These are phyloP conservation scores for Dromiciops gliroides DNA, from an alignment of 2,113 vertebrate species.

Conservation along the genomic window DNA sequence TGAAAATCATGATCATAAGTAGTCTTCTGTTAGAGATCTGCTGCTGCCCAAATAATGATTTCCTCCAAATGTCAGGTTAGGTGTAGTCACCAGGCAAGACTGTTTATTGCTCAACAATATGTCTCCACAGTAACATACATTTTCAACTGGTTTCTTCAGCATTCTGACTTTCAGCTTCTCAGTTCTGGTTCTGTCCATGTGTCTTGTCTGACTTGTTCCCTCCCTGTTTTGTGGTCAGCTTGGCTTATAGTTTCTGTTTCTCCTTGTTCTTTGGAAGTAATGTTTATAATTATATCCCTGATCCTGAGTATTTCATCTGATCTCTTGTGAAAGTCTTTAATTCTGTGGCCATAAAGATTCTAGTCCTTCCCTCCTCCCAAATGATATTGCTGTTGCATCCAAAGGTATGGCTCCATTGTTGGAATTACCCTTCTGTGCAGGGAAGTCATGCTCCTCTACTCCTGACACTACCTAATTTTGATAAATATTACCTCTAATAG, in stretches of 20 bases:
- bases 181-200: background rate
- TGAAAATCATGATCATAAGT: background rate
- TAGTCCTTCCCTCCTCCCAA: background rate
- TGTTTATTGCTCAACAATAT: background rate
- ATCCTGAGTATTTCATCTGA: background rate
- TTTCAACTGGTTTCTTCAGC: background rate
- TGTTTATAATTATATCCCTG: background rate
- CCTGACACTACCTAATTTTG: background rate
- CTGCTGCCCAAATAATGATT: background rate
- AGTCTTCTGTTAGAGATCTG: background rate
- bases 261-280: background rate
- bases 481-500: background rate
- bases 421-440: background rate
- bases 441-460: background rate
- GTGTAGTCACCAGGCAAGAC: background rate
- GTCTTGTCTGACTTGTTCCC: background rate
- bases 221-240: background rate
- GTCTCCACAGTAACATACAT: background rate
- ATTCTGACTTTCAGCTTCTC: background rate
- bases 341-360: background rate
- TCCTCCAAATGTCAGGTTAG: background rate
- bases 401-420: background rate
- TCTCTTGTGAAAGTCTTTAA: background rate
- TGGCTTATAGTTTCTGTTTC: background rate
- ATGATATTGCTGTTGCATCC: background rate